Base-by-base conservation (phyloP, 1,140 invertebrate species). In the Galendromus occidentalis region DNA sequence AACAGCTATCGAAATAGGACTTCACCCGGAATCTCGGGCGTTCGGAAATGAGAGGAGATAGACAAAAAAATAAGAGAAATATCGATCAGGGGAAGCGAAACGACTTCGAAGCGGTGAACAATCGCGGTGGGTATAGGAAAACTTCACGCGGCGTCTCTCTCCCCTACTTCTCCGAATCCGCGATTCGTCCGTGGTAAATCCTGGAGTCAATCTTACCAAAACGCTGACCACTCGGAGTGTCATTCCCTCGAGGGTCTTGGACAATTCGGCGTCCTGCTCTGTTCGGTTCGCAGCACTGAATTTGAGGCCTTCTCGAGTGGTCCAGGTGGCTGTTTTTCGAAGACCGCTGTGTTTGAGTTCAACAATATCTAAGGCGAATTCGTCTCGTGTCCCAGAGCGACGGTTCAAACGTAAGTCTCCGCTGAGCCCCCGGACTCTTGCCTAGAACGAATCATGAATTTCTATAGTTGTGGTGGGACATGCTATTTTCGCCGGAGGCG, bases 341-440 rank as follows among this genome's bases (percentile, higher is more conserved):
- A 71, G 64, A 44, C 71, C 71, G 39, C 73, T 68, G 65, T 86
- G 84, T 30, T 81, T 85, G 41, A 94, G 78, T 73, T 93, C 88
- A 44, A 92, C 84, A 67, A 95, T 86, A 72, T 91, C 88, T 47
- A 95, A 77, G 67, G 85, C 82, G 72, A 92, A 92, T 75, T 93
- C 86, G 1, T 86, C 86, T 66, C 91, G 80, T 74, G 88, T 91
- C 39, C 91, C 91, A 44, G 90, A 90, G 77, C 91, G 84, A 73
- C 90, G 86, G 77, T 93, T 88, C 74, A 95, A 93, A 75, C 90
- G 89, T 69, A 95, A 90, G 14, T 86, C 83, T 44, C 91, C 91
- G 0, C 89, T 92, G 68, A 94, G 76, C 1, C 91, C 91, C 69
- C 84, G 82, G 81, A 91, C 88, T 75, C 90, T 86, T 12, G 90